These are phyloP conservation scores for Apamea anceps DNA, from an alignment of 2,888 invertebrate species.

Conservation along the genomic window DNA sequence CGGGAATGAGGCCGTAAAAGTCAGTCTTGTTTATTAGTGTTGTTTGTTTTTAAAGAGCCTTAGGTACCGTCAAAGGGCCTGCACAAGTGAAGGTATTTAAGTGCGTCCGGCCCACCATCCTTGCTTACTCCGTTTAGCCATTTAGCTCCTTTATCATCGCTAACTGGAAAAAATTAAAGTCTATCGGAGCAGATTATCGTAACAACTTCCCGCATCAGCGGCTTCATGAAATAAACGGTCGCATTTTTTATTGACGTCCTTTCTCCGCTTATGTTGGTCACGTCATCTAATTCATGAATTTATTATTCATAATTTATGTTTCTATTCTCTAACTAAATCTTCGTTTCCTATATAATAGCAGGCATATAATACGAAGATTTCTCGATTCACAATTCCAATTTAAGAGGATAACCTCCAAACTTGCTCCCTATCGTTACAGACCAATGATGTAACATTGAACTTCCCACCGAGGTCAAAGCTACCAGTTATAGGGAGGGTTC, in stretches of 20 bases:
- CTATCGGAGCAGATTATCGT: too few species aligned
- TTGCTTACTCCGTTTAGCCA: too few species aligned
- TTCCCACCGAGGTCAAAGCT: conserved; percentile 27
- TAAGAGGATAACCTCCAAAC: background rate
- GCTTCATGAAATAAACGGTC: background rate
- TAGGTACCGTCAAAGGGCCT: background rate
- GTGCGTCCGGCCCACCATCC: too few species aligned
- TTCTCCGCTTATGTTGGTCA: too few species aligned
- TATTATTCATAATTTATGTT: too few species aligned
- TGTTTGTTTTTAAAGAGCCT: background rate
- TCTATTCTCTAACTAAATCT: too few species aligned
- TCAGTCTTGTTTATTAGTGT: background rate
- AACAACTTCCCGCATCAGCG: background rate
- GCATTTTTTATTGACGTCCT: background rate
- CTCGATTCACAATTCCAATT: background rate
- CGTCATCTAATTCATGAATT: too few species aligned
- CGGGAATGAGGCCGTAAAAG: background rate
- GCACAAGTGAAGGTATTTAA: background rate
- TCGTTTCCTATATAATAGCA: too few species aligned
- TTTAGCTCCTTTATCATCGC: background rate
- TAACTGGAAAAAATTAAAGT: background rate
- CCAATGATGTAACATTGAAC: conserved; percentile 6
- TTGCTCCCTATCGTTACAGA: background rate
- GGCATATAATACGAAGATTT: background rate
- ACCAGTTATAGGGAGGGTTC: conserved; percentile 17